Percentiles rank a stretch among this genome's conserved stretches.
phyloP scores from a whole-genome alignment of 2,888 invertebrate genomes.

The Lycocerus yunnanus region DNA sequence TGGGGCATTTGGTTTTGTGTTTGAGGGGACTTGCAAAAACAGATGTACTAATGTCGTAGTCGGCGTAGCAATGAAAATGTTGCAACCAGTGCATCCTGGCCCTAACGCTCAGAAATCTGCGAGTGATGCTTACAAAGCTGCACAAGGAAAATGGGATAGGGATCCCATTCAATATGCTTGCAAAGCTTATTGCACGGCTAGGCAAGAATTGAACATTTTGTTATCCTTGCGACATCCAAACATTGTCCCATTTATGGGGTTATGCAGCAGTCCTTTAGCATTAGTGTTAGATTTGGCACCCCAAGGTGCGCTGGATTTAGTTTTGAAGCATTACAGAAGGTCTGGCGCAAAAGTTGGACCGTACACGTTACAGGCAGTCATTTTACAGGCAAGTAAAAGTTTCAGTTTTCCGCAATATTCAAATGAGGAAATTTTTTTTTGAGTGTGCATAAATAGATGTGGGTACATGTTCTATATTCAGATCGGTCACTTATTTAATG shows the following conservation, averaged over 20 bases:
- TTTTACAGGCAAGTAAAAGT: constrained; percentile 71
- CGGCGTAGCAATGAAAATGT: constrained; percentile 91
- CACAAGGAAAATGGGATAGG: constrained; percentile 90
- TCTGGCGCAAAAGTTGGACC: constrained; percentile 82
- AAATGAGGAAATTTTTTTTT: too few relatives aligned
- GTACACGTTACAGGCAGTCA: constrained; percentile 80
- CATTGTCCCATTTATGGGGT: constrained; percentile 90
- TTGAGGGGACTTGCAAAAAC: constrained; percentile 74
- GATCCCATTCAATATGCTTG: constrained; percentile 92
- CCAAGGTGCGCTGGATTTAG: constrained; percentile 84
- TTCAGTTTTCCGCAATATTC: too few relatives aligned
- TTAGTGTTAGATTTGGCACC: constrained; percentile 91
- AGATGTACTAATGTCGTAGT: constrained; percentile 62
- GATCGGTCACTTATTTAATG: too few relatives aligned
- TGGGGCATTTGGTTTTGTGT: constrained; percentile 98
- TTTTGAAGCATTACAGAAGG: constrained; percentile 82
- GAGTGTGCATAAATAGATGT: too few relatives aligned
- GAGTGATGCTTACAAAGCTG: constrained; percentile 54
- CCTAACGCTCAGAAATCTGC: constrained; percentile 69
- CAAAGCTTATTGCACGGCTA: constrained; percentile 94
- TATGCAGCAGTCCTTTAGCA: constrained; percentile 87
- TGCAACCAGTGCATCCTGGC: constrained; percentile 92
- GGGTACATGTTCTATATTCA: too few relatives aligned
- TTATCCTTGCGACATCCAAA: constrained; percentile 84
- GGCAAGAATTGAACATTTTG: constrained; percentile 92